Evolutionary conservation across 2,113 vertebrate species (phyloP).

Genomic region (Haemorhous mexicanus): DNA sequence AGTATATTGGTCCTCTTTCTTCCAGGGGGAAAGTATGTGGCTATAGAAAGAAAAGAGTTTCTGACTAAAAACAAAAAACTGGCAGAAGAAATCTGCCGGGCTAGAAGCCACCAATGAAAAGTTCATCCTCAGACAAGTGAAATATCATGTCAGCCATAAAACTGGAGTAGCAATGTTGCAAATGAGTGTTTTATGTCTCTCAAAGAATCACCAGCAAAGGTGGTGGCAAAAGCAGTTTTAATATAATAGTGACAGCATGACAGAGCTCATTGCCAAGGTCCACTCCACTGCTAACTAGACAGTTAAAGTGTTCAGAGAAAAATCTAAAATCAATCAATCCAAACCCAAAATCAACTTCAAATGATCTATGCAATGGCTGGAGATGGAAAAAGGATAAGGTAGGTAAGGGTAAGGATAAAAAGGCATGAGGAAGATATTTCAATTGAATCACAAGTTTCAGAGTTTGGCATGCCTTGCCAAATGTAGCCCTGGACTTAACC

Average conservation of each 20-base stretch:
- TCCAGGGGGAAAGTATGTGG: not conserved
- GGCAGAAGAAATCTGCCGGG: not conserved
- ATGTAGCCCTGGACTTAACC: not conserved
- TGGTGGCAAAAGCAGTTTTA: not conserved
- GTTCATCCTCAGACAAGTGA: not conserved
- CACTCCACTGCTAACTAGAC: not conserved
- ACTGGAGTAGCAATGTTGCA: not conserved
- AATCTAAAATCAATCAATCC: not conserved
- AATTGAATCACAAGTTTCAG: not conserved
- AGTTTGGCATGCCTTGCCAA: not conserved
- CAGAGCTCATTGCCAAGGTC: not conserved
- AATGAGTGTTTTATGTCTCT: not conserved
- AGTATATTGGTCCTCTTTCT: not conserved
- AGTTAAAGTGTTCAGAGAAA: not conserved
- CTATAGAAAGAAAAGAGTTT: not conserved
- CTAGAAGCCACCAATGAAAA: not conserved
- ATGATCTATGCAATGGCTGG: accelerated
- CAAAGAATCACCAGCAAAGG: not conserved
- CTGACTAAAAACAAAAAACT: not conserved
- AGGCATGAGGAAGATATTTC: accelerated
- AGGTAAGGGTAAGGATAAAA: not conserved
- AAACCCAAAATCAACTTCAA: not conserved
- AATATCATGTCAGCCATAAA: not conserved
- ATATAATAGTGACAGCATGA: not conserved
- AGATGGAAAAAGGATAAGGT: not conserved